Percentiles rank a stretch among this genome's conserved stretches.
These are phyloP conservation scores for Habroteleia sp. DNA, from an alignment of 2,888 invertebrate genomes.

Conservation along the genomic window DNA sequence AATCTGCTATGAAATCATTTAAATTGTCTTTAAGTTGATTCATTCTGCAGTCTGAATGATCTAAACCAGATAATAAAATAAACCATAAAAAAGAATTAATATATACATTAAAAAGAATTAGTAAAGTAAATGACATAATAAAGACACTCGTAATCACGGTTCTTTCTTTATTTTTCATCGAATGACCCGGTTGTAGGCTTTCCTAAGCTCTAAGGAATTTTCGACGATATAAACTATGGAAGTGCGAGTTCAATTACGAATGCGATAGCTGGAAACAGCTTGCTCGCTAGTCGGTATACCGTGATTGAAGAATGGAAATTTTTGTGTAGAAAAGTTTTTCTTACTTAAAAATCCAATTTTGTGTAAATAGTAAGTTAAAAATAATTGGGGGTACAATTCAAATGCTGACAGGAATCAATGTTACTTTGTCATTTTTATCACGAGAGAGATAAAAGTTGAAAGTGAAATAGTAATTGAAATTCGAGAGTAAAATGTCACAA, in stretches of 20 bases:
- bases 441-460: too few species aligned
- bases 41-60: background rate
- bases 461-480: too few species aligned
- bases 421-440: too few species aligned
- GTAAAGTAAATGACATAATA: too few species aligned
- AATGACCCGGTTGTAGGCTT: slow-evolving; percentile 13
- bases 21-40: slow-evolving; percentile 1
- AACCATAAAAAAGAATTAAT: too few species aligned
- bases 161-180: background rate
- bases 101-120: too few species aligned
- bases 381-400: background rate
- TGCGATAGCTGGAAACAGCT: slow-evolving; percentile 16
- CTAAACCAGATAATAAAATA: too few species aligned
- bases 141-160: too few species aligned
- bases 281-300: too few species aligned
- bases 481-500: too few species aligned
- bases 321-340: slow-evolving; percentile 14
- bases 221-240: slow-evolving; percentile 9
- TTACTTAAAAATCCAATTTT: slow-evolving; percentile 25
- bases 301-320: slow-evolving; percentile 20
- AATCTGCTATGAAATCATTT: slow-evolving; percentile 6
- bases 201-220: slow-evolving; percentile 5
- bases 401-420: slow-evolving; percentile 3
- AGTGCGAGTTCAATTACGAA: slow-evolving; percentile 32
- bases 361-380: slow-evolving; percentile 6